Percentiles rank a stretch among this genome's conserved stretches.
Evolutionary conservation across 2,797 vertebrate species (phyloP).

Genomic region (Octomys mimax): DNA sequence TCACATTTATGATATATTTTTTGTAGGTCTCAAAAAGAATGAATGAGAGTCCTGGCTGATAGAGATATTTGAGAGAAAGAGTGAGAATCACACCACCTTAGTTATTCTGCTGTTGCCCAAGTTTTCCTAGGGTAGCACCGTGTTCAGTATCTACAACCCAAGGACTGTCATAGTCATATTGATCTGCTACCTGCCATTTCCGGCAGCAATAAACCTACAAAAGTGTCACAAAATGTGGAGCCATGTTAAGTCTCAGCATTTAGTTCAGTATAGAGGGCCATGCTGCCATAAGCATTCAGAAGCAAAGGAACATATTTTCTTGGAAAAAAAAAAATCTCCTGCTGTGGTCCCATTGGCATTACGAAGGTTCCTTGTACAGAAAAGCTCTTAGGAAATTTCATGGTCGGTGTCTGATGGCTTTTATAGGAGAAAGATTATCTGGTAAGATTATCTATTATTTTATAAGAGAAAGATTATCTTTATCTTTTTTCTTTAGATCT

Average conservation of each 20-base stretch:
- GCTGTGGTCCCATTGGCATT: too few species aligned
- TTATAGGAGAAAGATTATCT: neutral
- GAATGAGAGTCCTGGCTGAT: neutral
- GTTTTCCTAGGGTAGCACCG: neutral
- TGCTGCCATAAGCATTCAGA: neutral
- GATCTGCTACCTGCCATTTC: neutral
- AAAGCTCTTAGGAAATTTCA: neutral
- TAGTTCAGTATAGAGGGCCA: neutral
- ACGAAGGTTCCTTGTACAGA: neutral
- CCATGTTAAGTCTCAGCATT: neutral
- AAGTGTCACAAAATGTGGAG: neutral
- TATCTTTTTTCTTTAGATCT: neutral
- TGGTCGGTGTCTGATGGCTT: neutral
- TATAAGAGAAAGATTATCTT: neutral
- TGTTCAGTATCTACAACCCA: neutral
- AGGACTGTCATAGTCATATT: neutral
- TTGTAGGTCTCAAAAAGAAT: neutral
- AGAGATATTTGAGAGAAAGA: neutral
- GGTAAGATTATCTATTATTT: neutral
- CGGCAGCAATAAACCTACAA: neutral
- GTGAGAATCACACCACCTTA: neutral
- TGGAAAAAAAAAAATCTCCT: neutral
- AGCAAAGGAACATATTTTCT: neutral
- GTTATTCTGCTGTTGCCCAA: neutral
- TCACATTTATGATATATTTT: neutral